Evolutionary conservation across 2,113 vertebrate genomes (phyloP), one percentile per base, ranked within the genome.

Genomic region (Oncorhynchus clarkii): DNA sequence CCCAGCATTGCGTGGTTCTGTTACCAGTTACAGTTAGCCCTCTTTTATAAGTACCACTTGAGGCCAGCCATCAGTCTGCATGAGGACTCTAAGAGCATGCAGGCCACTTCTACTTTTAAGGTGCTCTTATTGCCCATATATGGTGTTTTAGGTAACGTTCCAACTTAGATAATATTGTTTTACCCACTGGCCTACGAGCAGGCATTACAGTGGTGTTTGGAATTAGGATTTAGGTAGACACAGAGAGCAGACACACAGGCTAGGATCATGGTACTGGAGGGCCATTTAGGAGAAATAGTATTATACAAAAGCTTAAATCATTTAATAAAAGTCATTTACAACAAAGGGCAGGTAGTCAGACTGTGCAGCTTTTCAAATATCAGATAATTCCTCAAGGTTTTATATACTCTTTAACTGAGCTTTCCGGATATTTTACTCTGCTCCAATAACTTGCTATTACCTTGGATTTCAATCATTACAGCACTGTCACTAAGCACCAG

Each of bases 371-470:
- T 60, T 72, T 66, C 22, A 82, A 82, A 80, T 59, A n/a, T 74
- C 74, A 80, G 54, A 62, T 59, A 48, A 68, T 82, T 82, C 59
- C 67, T 78, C 27, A 6, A 29, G 13, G 54, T 45, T 88, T 85
- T 71, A 69, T 79, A 49, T 34, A 29, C 54, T 73, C 78, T 87
- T 66, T 74, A 80, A 73, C 76, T 76, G 48, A 75, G 60, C 45
- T 78, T 76, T 71, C 78, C 72, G 76, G 78, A 39, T 64, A 79
- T 69, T 84, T 39, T 54, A 66, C 22, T 51, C 54, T 20, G 13
- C 48, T 49, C 20, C 70, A 60, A 75, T 84, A 4, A 71, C 71
- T 66, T 69, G 59, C 70, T 77, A 83, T 80, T 57, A 80, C 78
- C 65, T 66, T 78, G 31, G 74, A 70, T 80, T 68, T 39, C 7